These are phyloP conservation scores for Sphaerophoria rueppellii DNA, from an alignment of 2,888 invertebrate species.

Conservation along the genomic window DNA sequence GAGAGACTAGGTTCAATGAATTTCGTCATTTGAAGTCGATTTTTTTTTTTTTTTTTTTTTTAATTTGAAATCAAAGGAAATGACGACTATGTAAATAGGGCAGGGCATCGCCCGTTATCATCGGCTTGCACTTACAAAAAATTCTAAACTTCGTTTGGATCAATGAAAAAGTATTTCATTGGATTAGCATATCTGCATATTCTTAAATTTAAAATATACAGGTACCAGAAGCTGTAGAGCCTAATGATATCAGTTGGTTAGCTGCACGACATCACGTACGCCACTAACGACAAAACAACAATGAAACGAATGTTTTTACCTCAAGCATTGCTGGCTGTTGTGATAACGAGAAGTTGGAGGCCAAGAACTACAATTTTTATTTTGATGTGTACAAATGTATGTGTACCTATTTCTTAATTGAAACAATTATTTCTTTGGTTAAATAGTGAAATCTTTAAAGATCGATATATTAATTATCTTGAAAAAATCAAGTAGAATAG, in stretches of 20 bases:
- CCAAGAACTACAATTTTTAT: not conserved
- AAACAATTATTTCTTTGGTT: too few species aligned
- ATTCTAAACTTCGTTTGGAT: not conserved
- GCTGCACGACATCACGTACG: conserved; percentile 29
- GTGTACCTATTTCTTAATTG: too few species aligned
- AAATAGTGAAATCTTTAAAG: too few species aligned
- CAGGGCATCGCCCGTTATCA: too few species aligned
- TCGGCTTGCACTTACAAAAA: too few species aligned
- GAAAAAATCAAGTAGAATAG: too few species aligned
- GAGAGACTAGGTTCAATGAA: too few species aligned
- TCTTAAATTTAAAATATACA: not conserved
- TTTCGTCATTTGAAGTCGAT: too few species aligned
- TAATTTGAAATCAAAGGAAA: too few species aligned
- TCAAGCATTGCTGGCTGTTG: not conserved
- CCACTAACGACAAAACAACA: not conserved
- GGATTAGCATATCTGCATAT: not conserved
- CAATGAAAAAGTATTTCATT: not conserved
- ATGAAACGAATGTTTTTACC: not conserved
- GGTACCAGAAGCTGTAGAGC: not conserved
- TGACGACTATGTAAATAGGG: too few species aligned
- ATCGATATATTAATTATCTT: too few species aligned
- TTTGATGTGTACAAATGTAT: not conserved
- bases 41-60: too few species aligned
- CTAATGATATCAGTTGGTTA: not conserved
- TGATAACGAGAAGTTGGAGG: not conserved